These are phyloP conservation scores for Ptilonorhynchus violaceus DNA, from an alignment of 2,113 vertebrate species.

Conservation along the genomic window DNA sequence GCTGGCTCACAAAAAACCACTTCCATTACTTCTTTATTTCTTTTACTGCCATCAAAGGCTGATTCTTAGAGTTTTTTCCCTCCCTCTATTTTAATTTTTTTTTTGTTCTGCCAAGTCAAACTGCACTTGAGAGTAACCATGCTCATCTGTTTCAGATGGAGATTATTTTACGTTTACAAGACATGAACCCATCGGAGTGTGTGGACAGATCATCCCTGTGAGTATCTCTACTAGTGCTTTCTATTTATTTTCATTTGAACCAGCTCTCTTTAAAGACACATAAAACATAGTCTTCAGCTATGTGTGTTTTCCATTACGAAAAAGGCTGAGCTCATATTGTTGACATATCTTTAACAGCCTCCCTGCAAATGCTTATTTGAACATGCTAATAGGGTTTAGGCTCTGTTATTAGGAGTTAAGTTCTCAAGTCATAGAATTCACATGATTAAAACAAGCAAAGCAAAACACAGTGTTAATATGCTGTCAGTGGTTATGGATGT, in stretches of 20 bases:
- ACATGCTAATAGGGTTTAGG: slow-evolving; percentile 76
- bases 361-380: slow-evolving; percentile 82
- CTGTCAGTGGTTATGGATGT: slow-evolving; percentile 64
- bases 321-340: slow-evolving; percentile 72
- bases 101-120: slow-evolving; percentile 47
- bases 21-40: slow-evolving; percentile 53
- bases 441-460: slow-evolving; percentile 76
- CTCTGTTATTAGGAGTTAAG: slow-evolving; percentile 71
- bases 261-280: slow-evolving; percentile 69
- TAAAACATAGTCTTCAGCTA: slow-evolving; percentile 66
- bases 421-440: slow-evolving; percentile 73
- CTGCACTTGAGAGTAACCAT: slow-evolving; percentile 59
- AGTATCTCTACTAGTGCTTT: slow-evolving; percentile 75
- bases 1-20: slow-evolving; percentile 29
- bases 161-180: slow-evolving; percentile 97
- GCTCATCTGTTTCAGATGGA: slow-evolving; percentile 87
- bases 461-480: slow-evolving; percentile 70
- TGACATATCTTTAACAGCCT: slow-evolving; percentile 80
- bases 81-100: background rate
- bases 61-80: background rate
- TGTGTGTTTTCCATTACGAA: slow-evolving; percentile 76
- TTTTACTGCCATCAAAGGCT: slow-evolving; percentile 60
- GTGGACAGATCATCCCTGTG: slow-evolving; percentile 99
- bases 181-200: slow-evolving; percentile 96
- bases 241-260: slow-evolving; percentile 77